phyloP scores from a whole-genome alignment of 2,113 vertebrate species.

The Cavia porcellus region DNA sequence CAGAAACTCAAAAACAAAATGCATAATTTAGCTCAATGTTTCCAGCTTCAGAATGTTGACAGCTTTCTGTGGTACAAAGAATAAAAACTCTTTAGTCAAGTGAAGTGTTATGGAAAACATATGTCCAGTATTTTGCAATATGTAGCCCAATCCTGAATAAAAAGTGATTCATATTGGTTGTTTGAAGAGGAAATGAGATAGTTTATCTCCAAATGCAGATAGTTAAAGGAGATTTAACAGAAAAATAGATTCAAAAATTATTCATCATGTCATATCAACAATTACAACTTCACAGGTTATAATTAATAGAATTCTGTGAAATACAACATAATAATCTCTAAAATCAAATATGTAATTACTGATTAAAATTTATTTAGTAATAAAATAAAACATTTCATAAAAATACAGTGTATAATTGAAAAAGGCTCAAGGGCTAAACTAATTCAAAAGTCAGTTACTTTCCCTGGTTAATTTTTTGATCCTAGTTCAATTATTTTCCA shows the following conservation, averaged over 20 bases:
- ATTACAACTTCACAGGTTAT: background rate
- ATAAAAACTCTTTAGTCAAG: background rate
- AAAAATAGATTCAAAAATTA: constrained; percentile 9
- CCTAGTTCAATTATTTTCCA: background rate
- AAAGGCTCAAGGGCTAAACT: background rate
- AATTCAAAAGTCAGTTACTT: background rate
- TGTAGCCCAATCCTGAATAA: background rate
- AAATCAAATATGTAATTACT: background rate
- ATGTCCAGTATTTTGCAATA: background rate
- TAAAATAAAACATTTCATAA: constrained; percentile 32
- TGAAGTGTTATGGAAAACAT: constrained; percentile 7
- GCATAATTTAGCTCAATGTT: background rate
- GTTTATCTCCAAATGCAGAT: background rate
- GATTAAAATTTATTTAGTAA: background rate
- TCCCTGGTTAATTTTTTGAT: background rate
- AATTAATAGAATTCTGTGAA: background rate
- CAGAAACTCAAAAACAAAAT: background rate
- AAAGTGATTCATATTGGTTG: background rate
- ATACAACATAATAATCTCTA: background rate
- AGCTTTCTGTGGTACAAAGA: background rate
- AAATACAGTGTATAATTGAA: background rate
- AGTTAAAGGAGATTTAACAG: background rate
- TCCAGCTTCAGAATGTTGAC: background rate
- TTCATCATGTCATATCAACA: background rate
- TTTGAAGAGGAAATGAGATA: background rate